Evolutionary conservation across 2,113 vertebrate genomes (phyloP).

Genomic region (Actenoides lindsayi): DNA sequence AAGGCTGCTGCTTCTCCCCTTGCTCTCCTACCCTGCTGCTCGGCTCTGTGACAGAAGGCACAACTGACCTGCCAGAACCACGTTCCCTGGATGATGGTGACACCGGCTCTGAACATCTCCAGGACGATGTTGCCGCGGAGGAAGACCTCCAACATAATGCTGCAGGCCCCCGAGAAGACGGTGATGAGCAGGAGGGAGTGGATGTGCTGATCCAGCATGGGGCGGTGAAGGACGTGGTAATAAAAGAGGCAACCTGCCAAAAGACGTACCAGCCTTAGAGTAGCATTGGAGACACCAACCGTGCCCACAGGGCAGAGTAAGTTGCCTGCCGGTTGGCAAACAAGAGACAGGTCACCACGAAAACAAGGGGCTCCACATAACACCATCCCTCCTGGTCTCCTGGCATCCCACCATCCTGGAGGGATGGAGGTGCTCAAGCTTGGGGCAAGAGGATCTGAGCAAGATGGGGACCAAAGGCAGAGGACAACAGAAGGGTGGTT

Average conservation of each 20-base stretch:
- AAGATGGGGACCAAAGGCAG: neutral
- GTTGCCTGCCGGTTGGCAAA: neutral
- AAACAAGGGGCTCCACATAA: neutral
- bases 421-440: neutral
- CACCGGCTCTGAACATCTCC: constrained; percentile 81
- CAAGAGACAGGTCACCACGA: fast-evolving
- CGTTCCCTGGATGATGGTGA: constrained; percentile 90
- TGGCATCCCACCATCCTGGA: neutral
- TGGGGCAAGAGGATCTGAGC: neutral
- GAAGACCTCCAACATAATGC: constrained; percentile 83
- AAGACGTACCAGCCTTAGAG: neutral
- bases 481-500: neutral
- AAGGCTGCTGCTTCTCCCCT: neutral
- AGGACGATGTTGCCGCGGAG: constrained; percentile 80
- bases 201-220: constrained; percentile 87
- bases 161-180: constrained; percentile 77
- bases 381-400: neutral
- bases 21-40: neutral
- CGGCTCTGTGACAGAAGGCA: neutral
- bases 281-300: fast-evolving
- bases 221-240: constrained; percentile 84
- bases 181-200: constrained; percentile 87
- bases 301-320: fast-evolving
- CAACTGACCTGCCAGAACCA: constrained; percentile 95
- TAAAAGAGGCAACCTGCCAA: constrained; percentile 90